phyloP scores from a whole-genome alignment of 2,888 invertebrate genomes.

The Euzophera pinguis region DNA sequence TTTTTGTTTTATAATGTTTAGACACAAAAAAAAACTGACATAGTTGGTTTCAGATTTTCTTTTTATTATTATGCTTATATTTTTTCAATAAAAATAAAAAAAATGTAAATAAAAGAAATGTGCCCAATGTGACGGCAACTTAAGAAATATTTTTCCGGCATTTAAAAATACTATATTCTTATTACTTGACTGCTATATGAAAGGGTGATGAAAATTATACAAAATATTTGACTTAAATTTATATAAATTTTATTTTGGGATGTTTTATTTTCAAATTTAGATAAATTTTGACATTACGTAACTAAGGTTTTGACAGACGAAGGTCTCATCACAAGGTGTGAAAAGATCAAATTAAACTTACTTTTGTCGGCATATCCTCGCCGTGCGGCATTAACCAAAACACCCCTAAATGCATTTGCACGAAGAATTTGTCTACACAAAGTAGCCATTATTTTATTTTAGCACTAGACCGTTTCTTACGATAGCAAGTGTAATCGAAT shows the following conservation, averaged over 20 bases:
- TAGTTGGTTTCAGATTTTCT: no score
- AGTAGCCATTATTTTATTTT: slow-evolving; percentile 84
- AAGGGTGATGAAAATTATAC: background rate
- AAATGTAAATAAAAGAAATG: slow-evolving; percentile 36
- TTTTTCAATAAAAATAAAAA: slow-evolving; percentile 13
- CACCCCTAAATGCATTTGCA: slow-evolving; percentile 82
- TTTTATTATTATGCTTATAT: no score
- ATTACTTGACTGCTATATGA: background rate
- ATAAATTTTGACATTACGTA: slow-evolving; percentile 73
- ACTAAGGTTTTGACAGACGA: slow-evolving; percentile 60
- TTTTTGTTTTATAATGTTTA: no score
- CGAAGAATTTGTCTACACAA: slow-evolving; percentile 86
- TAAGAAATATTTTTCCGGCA: background rate
- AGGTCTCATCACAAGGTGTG: slow-evolving; percentile 22
- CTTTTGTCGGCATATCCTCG: slow-evolving; percentile 83
- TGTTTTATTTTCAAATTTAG: slow-evolving; percentile 16
- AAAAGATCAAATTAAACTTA: slow-evolving; percentile 62
- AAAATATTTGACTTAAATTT: background rate
- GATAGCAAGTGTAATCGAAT: slow-evolving; percentile 57
- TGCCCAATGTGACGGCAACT: slow-evolving; percentile 24
- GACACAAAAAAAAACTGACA: no score
- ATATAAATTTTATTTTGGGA: background rate
- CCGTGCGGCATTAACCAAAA: slow-evolving; percentile 80
- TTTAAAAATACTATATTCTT: background rate
- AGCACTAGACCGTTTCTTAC: slow-evolving; percentile 70